Base-by-base conservation (phyloP, 1,140 invertebrate species). In the Calliphora vicina region DNA sequence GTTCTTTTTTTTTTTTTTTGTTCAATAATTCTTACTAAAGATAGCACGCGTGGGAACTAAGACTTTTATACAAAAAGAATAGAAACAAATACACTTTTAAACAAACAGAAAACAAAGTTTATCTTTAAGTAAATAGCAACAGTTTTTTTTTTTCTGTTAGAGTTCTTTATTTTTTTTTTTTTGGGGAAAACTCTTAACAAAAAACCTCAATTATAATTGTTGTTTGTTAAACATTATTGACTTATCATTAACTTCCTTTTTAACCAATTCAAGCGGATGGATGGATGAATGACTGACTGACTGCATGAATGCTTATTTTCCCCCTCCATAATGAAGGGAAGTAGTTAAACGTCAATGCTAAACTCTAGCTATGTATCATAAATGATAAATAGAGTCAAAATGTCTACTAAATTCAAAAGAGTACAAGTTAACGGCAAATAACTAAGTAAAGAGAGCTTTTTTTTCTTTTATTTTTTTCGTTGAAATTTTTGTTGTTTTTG, bases 231-330 rank as follows among this genome's bases (percentile, higher is more conserved):
- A 74, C 72, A 74, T n/a, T 74, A 29, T 74, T 74, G 72, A 74
- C 72, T 35, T 74, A 74, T 74, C 72, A 74, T 74, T 74, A 74
- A 74, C 72, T 74, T 74, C 72, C 72, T 74, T 74, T 74, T 74
- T 74, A n/a, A 50, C 13, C 42, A 43, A 12, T 43, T 12, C 42
- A 43, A 12, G 12, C 42, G 42, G 12, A 73, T 27, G 25, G 26
- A 73, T 27, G 25, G 26, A 73, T 27, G 71, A 71, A 71, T 71
- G 20, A 71, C 42, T 5, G 42, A 43, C 42, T 6, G 42, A 43
- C 42, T 43, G 42, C 12, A 43, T 43, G 42, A 43, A 43, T 6
- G 42, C 42, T n/a, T n/a, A n/a, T n/a, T 35, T 35, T 35, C 35
- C 35, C 35, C 35, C 5, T 35, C n/a, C n/a, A n/a, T n/a, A n/a